Conservation (phyloP, 2,797 vertebrate species). For the Percopsis omiscomaycus region DNA sequence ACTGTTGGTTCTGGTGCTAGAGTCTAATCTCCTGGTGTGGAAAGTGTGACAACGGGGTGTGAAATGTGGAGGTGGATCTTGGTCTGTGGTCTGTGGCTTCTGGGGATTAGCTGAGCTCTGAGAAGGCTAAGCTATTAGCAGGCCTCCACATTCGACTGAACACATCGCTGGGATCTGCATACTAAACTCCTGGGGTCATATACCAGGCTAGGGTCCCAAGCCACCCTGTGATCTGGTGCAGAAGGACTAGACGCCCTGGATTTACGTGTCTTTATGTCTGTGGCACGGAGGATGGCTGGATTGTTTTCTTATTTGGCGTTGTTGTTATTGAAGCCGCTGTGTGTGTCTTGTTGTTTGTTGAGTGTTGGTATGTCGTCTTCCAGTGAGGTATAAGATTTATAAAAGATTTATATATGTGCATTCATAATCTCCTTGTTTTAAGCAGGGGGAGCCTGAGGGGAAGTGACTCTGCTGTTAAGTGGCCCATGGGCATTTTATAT, state of each 20-base stretch:
- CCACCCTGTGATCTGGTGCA: background rate
- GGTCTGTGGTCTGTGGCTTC: slow-evolving; percentile 49
- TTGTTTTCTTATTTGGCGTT: background rate
- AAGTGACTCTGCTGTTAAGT: too few species aligned
- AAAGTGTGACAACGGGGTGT: slow-evolving; percentile 57
- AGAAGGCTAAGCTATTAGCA: slow-evolving; percentile 45
- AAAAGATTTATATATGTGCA: too few species aligned
- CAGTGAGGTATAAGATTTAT: too few species aligned
- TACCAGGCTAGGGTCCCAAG: slow-evolving; percentile 7
- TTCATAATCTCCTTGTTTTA: too few species aligned
- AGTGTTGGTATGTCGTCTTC: too few species aligned
- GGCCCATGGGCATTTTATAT: too few species aligned
- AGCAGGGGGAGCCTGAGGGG: too few species aligned
- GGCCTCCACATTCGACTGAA: slow-evolving; percentile 44
- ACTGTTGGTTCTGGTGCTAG: slow-evolving; percentile 29
- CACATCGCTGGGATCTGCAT: slow-evolving; percentile 44
- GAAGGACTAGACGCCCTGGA: slow-evolving; percentile 2
- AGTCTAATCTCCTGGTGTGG: slow-evolving; percentile 54
- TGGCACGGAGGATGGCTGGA: background rate
- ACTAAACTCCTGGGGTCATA: slow-evolving; percentile 37
- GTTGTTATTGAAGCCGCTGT: background rate
- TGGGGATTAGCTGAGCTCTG: slow-evolving; percentile 49
- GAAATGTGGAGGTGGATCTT: slow-evolving; percentile 64
- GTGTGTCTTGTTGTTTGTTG: background rate
- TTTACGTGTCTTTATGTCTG: background rate